Evolutionary conservation across 2,113 vertebrate species (phyloP).

Genomic region (Plestiodon gilberti): DNA sequence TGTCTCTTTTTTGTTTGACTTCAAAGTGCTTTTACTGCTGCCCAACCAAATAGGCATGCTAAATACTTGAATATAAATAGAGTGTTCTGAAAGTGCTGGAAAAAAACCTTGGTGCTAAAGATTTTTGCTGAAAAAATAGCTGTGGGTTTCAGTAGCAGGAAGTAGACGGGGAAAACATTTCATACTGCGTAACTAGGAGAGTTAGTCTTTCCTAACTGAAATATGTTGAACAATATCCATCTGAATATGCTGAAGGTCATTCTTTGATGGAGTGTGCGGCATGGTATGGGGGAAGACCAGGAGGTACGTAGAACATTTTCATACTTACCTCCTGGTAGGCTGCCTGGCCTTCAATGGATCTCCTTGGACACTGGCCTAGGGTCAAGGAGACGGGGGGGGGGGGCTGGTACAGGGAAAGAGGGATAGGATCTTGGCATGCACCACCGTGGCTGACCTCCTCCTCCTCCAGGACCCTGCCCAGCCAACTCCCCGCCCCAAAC

Average conservation of each 20-base stretch:
- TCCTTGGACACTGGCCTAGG: too few species aligned
- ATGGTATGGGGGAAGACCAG: too few species aligned
- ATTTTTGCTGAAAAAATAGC: neutral
- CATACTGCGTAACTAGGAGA: neutral
- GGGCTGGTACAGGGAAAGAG: too few species aligned
- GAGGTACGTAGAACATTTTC: too few species aligned
- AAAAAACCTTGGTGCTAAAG: neutral
- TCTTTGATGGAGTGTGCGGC: neutral
- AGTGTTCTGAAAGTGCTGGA: neutral
- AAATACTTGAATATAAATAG: neutral
- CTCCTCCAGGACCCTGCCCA: too few species aligned
- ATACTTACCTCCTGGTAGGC: too few species aligned
- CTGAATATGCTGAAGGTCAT: neutral
- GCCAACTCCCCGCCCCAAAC: too few species aligned
- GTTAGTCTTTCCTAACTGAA: neutral
- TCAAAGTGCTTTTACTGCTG: neutral
- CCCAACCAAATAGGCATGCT: slow-evolving; percentile 22
- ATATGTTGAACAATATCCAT: neutral
- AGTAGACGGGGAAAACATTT: neutral
- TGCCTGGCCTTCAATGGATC: too few species aligned
- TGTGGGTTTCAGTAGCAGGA: neutral
- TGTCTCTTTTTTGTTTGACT: slow-evolving; percentile 24
- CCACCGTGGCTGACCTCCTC: too few species aligned
- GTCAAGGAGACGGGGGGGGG: too few species aligned
- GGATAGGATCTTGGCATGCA: too few species aligned